A percentile compares a stretch with the other conserved stretches of the same genome.
Conservation (phyloP, 2,888 invertebrate species). For the Synanthedon tipuliformis region DNA sequence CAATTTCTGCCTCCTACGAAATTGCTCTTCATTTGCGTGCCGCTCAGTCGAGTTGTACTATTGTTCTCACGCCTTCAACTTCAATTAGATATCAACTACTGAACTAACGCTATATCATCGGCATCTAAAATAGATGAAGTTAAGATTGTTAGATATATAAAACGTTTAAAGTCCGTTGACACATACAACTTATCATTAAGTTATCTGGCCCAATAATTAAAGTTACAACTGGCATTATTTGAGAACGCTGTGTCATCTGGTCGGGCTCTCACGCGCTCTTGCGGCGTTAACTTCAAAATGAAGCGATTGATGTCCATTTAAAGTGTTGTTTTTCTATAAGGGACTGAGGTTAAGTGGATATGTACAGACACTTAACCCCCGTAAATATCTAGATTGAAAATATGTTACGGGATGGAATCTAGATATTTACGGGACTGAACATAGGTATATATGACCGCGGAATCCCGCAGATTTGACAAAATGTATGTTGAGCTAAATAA, state of each 20-base stretch:
- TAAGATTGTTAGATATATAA: no score
- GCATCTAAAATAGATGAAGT: no score
- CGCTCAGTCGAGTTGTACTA: slow-evolving; percentile 22
- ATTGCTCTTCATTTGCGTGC: slow-evolving; percentile 60
- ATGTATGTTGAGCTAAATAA: no score
- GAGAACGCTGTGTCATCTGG: slow-evolving; percentile 37
- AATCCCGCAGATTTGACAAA: no score
- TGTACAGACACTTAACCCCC: no score
- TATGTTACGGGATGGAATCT: no score
- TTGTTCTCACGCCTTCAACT: slow-evolving; percentile 47
- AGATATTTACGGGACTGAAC: no score
- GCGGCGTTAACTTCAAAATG: slow-evolving; percentile 24
- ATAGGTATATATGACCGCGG: no score
- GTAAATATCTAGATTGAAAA: slow-evolving; percentile 3
- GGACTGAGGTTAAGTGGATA: slow-evolving; percentile 10
- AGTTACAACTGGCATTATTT: not conserved
- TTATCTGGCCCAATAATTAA: slow-evolving; percentile 12
- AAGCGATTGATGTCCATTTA: slow-evolving; percentile 37
- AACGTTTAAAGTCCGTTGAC: slow-evolving; percentile 28
- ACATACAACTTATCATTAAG: slow-evolving; percentile 32
- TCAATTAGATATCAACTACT: not conserved
- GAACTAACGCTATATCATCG: no score
- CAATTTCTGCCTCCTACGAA: slow-evolving; percentile 39
- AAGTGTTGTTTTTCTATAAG: slow-evolving; percentile 25
- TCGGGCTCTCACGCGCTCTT: slow-evolving; percentile 31